Evolutionary conservation across 2,888 invertebrate species (phyloP).

Genomic region (Nowickia ferox): DNA sequence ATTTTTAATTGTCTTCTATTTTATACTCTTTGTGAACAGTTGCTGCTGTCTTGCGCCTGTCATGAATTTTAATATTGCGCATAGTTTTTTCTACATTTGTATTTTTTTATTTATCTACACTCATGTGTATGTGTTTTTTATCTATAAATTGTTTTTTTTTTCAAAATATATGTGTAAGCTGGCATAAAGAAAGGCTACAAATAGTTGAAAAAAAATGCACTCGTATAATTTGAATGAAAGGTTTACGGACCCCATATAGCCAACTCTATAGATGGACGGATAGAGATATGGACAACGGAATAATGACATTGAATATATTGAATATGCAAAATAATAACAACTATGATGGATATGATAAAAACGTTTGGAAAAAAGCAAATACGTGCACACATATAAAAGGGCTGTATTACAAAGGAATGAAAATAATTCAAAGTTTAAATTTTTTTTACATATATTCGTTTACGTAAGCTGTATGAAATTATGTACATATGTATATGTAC

Average conservation of each 20-base stretch:
- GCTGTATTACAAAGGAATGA: too few species aligned
- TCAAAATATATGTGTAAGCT: constrained; percentile 42
- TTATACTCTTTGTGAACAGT: constrained; percentile 1
- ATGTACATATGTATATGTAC: too few species aligned
- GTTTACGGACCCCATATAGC: constrained; percentile 1
- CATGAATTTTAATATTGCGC: constrained; percentile 65
- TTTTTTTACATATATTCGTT: too few species aligned
- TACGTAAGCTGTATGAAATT: too few species aligned
- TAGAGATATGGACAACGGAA: constrained; percentile 40
- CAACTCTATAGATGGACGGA: constrained; percentile 31
- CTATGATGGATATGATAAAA: constrained; percentile 57
- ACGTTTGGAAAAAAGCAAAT: not conserved
- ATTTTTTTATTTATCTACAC: not conserved
- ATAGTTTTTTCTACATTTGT: too few species aligned
- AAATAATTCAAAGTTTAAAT: too few species aligned
- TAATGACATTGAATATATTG: constrained; percentile 63
- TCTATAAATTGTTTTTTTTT: constrained; percentile 15
- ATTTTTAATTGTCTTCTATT: not conserved
- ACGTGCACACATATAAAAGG: not conserved
- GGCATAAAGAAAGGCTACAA: constrained; percentile 51
- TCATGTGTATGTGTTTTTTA: constrained; percentile 4
- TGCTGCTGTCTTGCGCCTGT: constrained; percentile 14
- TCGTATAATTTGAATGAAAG: constrained; percentile 8
- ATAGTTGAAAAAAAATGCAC: constrained; percentile 9
- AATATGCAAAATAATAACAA: constrained; percentile 54